phyloP scores from a whole-genome alignment of 2,113 vertebrate species.

The Dipodomys spectabilis region DNA sequence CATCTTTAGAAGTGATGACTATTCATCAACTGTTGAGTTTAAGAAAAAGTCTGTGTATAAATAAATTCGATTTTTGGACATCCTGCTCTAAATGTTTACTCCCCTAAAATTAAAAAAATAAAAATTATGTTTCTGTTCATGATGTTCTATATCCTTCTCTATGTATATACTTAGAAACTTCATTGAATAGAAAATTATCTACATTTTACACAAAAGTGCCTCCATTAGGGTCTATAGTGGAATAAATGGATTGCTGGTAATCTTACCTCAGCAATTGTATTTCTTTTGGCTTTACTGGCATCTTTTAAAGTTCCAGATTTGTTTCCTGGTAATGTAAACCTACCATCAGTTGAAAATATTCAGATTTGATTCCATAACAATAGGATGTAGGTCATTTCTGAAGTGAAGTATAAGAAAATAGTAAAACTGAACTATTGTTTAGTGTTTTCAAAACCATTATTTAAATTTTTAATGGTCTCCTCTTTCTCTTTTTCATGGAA shows the following conservation, averaged over 20 bases:
- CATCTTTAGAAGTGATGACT: slow-evolving; percentile 8
- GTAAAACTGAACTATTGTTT: neutral
- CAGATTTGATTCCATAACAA: neutral
- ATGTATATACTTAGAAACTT: neutral
- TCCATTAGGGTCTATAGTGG: neutral
- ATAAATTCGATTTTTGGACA: neutral
- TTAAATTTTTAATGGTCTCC: neutral
- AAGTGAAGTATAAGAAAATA: slow-evolving; percentile 22
- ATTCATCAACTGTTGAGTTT: neutral
- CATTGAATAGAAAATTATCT: neutral
- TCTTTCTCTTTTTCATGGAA: neutral
- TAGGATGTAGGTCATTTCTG: neutral
- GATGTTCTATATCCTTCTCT: neutral
- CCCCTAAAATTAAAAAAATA: neutral
- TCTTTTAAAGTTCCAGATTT: neutral
- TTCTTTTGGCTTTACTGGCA: neutral
- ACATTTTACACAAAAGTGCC: neutral
- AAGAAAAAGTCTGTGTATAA: neutral
- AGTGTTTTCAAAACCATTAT: slow-evolving; percentile 15
- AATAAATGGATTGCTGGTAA: slow-evolving; percentile 22
- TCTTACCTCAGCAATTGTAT: neutral
- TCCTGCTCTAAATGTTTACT: neutral
- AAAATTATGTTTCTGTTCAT: neutral
- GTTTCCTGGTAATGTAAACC: neutral
- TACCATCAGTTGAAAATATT: slow-evolving; percentile 20